Percentiles rank a stretch among this genome's conserved stretches.
Conservation (phyloP, 2,797 vertebrate species). For the Alosa sapidissima region DNA sequence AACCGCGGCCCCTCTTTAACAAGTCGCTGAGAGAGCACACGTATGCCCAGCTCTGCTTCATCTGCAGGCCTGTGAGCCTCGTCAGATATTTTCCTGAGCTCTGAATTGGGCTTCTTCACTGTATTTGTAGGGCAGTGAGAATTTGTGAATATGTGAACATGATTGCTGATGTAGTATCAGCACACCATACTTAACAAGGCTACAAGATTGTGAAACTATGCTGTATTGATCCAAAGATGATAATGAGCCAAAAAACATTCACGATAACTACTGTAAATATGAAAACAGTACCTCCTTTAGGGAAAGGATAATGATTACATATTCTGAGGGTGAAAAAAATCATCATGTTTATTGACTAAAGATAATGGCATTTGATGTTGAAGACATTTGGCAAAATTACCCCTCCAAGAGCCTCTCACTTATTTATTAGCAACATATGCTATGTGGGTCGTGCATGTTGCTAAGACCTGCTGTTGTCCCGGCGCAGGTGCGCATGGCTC, state of each 20-base stretch:
- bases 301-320: neutral
- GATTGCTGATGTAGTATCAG: neutral
- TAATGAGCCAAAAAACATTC: neutral
- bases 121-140: neutral
- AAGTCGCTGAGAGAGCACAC: neutral
- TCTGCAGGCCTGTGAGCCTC: neutral
- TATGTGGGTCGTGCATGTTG: neutral
- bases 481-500: slow-evolving; percentile 90
- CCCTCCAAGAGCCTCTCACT: neutral
- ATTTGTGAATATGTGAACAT: no score
- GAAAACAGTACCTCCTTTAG: neutral
- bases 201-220: neutral
- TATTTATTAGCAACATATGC: neutral
- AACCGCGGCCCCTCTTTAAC: neutral
- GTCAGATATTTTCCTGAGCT: neutral
- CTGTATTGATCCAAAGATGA: neutral
- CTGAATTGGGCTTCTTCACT: neutral
- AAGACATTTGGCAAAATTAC: neutral
- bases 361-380: neutral
- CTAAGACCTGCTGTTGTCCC: neutral
- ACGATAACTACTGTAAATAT: neutral
- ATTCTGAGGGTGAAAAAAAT: no score
- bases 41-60: neutral
- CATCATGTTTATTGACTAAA: neutral
- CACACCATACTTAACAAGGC: neutral